These are phyloP conservation scores for Mobula hypostoma DNA, from an alignment of 2,113 vertebrate species.

Conservation along the genomic window DNA sequence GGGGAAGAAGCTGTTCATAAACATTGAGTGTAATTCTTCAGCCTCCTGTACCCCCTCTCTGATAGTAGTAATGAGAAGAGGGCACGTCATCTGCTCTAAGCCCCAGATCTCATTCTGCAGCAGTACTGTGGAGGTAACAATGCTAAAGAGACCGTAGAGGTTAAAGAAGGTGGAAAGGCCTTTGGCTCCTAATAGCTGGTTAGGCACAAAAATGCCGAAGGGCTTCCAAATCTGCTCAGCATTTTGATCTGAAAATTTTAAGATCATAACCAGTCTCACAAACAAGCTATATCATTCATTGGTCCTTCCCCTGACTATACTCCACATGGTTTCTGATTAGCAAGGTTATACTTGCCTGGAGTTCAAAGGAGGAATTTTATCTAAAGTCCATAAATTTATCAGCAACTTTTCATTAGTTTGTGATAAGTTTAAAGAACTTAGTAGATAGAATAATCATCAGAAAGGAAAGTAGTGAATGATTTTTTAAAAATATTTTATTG, in stretches of 20 bases:
- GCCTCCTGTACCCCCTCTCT: too few species aligned
- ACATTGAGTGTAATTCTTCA: too few species aligned
- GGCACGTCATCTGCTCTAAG: too few species aligned
- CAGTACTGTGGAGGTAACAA: too few species aligned
- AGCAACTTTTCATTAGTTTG: background rate
- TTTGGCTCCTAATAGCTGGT: background rate
- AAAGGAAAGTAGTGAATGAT: background rate
- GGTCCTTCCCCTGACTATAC: background rate
- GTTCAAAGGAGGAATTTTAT: constrained; percentile 13
- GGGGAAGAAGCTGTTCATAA: too few species aligned
- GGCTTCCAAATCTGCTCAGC: background rate
- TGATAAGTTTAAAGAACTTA: constrained; percentile 16
- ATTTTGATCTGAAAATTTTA: background rate
- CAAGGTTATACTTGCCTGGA: background rate
- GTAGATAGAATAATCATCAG: background rate
- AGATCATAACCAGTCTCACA: background rate
- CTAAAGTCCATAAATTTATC: constrained; percentile 4
- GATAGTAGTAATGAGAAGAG: too few species aligned
- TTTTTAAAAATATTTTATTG: background rate
- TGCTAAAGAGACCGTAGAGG: too few species aligned
- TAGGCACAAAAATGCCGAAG: background rate
- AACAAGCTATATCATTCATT: too few species aligned
- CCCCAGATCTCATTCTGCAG: too few species aligned
- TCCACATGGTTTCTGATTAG: background rate
- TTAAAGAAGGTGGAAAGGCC: background rate